These are phyloP conservation scores for Listronotus bonariensis DNA, from an alignment of 1,140 invertebrate genomes.

Conservation along the genomic window DNA sequence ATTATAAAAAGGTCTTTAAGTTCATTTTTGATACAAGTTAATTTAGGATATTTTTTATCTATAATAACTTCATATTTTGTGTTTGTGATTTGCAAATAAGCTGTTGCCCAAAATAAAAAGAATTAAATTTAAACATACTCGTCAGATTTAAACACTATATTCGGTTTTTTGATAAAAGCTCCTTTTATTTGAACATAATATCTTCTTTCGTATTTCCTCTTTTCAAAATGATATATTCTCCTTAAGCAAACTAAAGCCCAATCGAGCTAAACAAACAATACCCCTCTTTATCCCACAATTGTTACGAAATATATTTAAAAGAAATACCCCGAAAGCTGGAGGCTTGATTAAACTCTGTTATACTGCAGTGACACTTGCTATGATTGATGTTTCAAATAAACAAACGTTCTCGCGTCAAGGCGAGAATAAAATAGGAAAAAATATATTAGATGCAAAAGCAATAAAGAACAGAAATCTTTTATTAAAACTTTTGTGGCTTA, in stretches of 20 bases:
- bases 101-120: no score
- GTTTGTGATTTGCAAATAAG: no score
- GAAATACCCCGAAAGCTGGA: slow-evolving; percentile 23
- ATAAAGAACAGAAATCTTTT: slow-evolving; percentile 49
- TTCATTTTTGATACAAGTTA: no score
- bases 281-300: slow-evolving; percentile 16
- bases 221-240: slow-evolving; percentile 23
- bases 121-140: no score
- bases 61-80: no score
- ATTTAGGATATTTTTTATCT: no score
- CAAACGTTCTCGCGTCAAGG: slow-evolving; percentile 41
- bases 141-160: no score
- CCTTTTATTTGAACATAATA: not conserved
- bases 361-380: slow-evolving; percentile 43
- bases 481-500: slow-evolving; percentile 49
- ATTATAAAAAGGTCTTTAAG: no score
- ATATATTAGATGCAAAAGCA: slow-evolving; percentile 48
- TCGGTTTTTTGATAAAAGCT: no score
- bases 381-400: slow-evolving; percentile 51
- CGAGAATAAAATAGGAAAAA: slow-evolving; percentile 44
- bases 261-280: slow-evolving; percentile 29
- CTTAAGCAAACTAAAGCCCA: slow-evolving; percentile 22
- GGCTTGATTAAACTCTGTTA: slow-evolving; percentile 49
- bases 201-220: slow-evolving; percentile 6
- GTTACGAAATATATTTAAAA: slow-evolving; percentile 37